phyloP scores from a whole-genome alignment of 2,888 invertebrate species.

The Steromphala cineraria region DNA sequence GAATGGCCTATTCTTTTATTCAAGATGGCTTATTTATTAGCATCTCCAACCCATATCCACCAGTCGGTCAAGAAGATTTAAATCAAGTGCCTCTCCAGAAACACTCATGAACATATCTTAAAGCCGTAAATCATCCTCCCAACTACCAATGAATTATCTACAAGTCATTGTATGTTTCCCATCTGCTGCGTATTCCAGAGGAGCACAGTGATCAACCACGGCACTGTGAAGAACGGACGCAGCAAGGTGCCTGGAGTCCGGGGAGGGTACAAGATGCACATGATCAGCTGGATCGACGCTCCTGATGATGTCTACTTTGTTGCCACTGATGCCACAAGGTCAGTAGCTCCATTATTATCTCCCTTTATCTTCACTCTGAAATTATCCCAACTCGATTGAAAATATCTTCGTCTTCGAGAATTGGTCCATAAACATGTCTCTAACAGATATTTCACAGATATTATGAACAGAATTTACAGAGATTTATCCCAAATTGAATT shows the following conservation, averaged over 20 bases:
- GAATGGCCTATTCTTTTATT: too few relatives aligned
- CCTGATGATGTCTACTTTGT: conserved; percentile 97
- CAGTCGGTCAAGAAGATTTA: not conserved
- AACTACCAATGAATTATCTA: too few relatives aligned
- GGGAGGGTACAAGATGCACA: conserved; percentile 83
- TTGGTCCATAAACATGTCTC: too few relatives aligned
- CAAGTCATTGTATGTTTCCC: not conserved
- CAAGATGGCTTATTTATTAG: too few relatives aligned
- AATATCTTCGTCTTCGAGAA: too few relatives aligned
- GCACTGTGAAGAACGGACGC: conserved; percentile 60
- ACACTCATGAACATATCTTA: not conserved
- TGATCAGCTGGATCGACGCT: conserved; percentile 98
- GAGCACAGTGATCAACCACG: conserved; percentile 61
- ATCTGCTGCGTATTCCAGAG: conserved; percentile 43
- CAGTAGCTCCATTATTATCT: not conserved
- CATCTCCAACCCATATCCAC: too few relatives aligned
- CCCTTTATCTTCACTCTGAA: not conserved
- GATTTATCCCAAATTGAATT: too few relatives aligned
- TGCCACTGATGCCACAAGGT: conserved; percentile 93
- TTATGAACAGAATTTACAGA: too few relatives aligned
- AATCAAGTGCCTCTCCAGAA: too few relatives aligned
- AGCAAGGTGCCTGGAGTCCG: conserved; percentile 74
- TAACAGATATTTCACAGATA: too few relatives aligned
- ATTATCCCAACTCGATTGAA: not conserved
- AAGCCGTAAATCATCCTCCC: not conserved